Conservation (phyloP, 2,797 vertebrate species). For the Helostoma temminkii region DNA sequence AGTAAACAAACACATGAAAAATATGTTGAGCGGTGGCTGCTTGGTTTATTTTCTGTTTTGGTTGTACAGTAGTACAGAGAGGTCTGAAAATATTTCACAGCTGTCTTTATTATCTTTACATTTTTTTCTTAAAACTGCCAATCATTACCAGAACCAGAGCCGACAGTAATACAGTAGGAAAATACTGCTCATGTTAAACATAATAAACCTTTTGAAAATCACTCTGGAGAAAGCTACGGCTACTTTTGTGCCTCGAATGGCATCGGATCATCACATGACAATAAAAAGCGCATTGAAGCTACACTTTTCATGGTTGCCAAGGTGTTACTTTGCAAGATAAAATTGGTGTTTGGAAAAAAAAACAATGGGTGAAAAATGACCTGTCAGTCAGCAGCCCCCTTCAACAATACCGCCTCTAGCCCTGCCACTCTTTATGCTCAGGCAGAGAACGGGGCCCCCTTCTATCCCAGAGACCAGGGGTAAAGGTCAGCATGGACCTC, state of each 20-base stretch:
- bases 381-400: slow-evolving; percentile 76
- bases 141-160: slow-evolving; percentile 20
- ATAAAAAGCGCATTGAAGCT: slow-evolving; percentile 68
- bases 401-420: slow-evolving; percentile 80
- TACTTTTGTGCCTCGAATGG: slow-evolving; percentile 54
- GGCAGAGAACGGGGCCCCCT: slow-evolving; percentile 80
- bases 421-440: slow-evolving; percentile 80
- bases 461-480: slow-evolving; percentile 83
- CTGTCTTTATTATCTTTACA: slow-evolving; percentile 17
- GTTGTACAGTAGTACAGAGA: background rate
- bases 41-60: slow-evolving; percentile 31
- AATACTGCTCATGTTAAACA: slow-evolving; percentile 30
- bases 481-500: slow-evolving; percentile 89
- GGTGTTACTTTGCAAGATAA: slow-evolving; percentile 80
- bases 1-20: slow-evolving; percentile 59
- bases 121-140: background rate
- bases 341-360: slow-evolving; percentile 77
- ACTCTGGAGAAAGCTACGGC: slow-evolving; percentile 34
- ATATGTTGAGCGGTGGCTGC: slow-evolving; percentile 11
- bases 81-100: slow-evolving; percentile 19
- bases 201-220: slow-evolving; percentile 33
- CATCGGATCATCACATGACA: slow-evolving; percentile 69
- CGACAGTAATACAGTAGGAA: slow-evolving; percentile 32
- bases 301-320: slow-evolving; percentile 77
- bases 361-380: slow-evolving; percentile 81